phyloP scores from a whole-genome alignment of 2,888 invertebrate species.

The Scaptomyza reducta region DNA sequence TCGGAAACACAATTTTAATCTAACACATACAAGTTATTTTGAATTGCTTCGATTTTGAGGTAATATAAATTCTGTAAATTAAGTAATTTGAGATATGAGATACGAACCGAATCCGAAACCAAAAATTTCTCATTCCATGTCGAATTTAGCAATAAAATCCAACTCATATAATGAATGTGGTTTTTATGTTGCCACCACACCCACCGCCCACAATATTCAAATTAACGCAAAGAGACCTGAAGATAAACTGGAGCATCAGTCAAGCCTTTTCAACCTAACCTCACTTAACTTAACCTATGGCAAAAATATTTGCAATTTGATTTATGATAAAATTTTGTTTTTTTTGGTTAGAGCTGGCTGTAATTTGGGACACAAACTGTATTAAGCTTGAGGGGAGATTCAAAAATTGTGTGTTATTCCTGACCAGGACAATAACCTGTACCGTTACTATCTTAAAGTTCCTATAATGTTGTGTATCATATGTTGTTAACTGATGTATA shows the following conservation, averaged over 20 bases:
- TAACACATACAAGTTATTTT: conserved; percentile 52
- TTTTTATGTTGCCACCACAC: not conserved
- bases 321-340: not conserved
- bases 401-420: not conserved
- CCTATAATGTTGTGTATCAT: too few relatives aligned
- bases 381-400: not conserved
- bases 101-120: not conserved
- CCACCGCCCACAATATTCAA: not conserved
- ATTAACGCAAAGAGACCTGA: conserved; percentile 6
- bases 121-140: not conserved
- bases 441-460: not conserved
- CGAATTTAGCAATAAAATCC: too few relatives aligned
- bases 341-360: too few relatives aligned
- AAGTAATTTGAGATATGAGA: conserved; percentile 10
- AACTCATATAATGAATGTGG: not conserved
- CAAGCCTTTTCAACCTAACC: conserved; percentile 3
- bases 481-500: too few relatives aligned
- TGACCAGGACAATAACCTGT: not conserved
- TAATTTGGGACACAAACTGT: not conserved
- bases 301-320: conserved; percentile 1
- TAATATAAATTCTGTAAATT: conserved; percentile 18
- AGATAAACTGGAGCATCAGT: not conserved
- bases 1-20: conserved; percentile 66
- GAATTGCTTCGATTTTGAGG: conserved; percentile 26
- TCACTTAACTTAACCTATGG: conserved; percentile 5